Conservation (phyloP, 2,113 vertebrate species). For the Baryphthengus martii region DNA sequence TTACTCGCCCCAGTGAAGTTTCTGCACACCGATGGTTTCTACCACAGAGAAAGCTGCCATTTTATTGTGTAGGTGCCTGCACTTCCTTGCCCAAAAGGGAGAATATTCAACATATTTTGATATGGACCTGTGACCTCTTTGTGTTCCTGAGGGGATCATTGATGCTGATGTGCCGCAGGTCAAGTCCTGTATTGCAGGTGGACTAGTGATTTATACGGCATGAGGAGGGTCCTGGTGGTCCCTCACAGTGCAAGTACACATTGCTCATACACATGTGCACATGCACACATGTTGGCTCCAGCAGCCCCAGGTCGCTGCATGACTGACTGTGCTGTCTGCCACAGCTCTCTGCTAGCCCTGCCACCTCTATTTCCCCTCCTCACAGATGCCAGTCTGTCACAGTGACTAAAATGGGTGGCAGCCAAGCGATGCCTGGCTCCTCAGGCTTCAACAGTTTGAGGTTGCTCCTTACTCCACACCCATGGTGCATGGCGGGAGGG, state of each 20-base stretch:
- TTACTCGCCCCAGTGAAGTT: neutral
- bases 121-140: neutral
- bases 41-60: accelerated
- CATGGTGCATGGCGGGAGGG: accelerated
- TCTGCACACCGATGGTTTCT: neutral
- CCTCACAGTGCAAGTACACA: neutral
- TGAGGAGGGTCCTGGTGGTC: neutral
- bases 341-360: neutral
- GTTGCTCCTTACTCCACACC: neutral
- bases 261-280: no score
- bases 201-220: accelerated
- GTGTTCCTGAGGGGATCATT: neutral
- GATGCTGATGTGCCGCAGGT: neutral
- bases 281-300: neutral
- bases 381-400: accelerated
- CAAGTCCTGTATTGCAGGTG: neutral
- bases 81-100: neutral
- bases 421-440: neutral
- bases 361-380: neutral
- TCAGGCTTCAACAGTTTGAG: no score
- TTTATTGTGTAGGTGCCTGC: neutral
- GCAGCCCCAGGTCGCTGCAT: neutral
- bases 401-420: no score
- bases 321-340: accelerated
- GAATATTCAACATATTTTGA: accelerated